Evolutionary conservation across 2,113 vertebrate genomes (phyloP), one percentile per base, ranked within the genome.

Genomic region (Proteles cristata): DNA sequence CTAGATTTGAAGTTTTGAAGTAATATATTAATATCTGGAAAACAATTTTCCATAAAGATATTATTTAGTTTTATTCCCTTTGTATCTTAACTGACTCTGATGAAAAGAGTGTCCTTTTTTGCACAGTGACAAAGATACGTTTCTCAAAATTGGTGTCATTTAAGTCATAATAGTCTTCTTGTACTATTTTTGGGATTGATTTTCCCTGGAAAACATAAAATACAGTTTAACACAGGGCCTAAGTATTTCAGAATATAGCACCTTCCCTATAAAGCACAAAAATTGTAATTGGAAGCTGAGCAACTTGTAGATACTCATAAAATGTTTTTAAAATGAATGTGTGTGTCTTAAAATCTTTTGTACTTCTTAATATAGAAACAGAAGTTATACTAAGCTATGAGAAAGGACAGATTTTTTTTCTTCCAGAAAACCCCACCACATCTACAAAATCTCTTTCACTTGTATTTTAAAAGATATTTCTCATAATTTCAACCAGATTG

Each of bases 241-340:
- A 66, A 31, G 11, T 66, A 31, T 80, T 11, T 43, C 43, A 87
- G 43, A 80, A 81, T 80, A 45, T 2, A 95, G 25, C 31, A 25
- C 31, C 93, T 96, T 83, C 4, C 58, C 96, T 69, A 97, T 93
- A 86, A 97, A 66, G 65, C 11, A 11, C 28, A 31, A 39, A 84
- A 96, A 95, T 96, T 89, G 53, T 90, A 94, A 94, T 83, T 96
- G 90, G 73, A 92, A 83, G 5, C 90, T 97, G 87, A 93, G 63
- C 28, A 96, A 26, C 80, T 98, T 95, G 50, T 10, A 81, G 71
- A 88, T 48, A 14, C 84, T 97, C 77, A 82, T 95, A 94, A 43
- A 96, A 97, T 93, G 87, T 86, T 92, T 95, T 97, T 94, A 97
- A 98, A 97, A 16, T 76, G 97, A 97, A 79, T 95, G 89, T 94